A percentile compares a stretch with the other conserved stretches of the same genome.
These are phyloP conservation scores for Benitochromis conjunctus DNA, from an alignment of 2,113 vertebrate species.

Conservation along the genomic window DNA sequence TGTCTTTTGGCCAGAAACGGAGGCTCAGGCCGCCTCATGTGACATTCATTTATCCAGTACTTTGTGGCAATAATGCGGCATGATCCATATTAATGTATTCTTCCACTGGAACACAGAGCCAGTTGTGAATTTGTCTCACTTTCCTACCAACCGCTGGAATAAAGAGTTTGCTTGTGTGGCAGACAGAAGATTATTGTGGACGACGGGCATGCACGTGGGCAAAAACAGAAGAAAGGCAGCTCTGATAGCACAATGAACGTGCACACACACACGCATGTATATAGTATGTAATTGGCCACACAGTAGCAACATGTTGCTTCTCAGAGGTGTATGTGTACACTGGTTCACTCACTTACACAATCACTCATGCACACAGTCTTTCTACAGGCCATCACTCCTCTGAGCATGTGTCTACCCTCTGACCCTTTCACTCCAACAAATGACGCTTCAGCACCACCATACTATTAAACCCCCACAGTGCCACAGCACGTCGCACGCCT, in stretches of 20 bases:
- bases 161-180: slow-evolving; percentile 48
- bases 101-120: slow-evolving; percentile 24
- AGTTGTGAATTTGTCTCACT: slow-evolving; percentile 14
- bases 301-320: not conserved
- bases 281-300: not conserved
- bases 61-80: slow-evolving; percentile 21
- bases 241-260: not conserved
- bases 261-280: fast-evolving
- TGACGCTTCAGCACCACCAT: not conserved
- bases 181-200: slow-evolving; percentile 49
- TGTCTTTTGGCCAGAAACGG: not conserved
- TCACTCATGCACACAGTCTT: not conserved
- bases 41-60: slow-evolving; percentile 23
- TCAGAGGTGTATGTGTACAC: not conserved
- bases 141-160: slow-evolving; percentile 12
- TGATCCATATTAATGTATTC: slow-evolving; percentile 58
- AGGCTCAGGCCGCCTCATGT: not conserved
- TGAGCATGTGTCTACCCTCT: not conserved
- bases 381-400: not conserved
- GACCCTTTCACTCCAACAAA: slow-evolving; percentile 6
- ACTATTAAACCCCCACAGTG: not conserved
- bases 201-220: not conserved
- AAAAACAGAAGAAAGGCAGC: not conserved
- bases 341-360: not conserved
- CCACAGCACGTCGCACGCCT: not conserved